Percentiles rank a stretch among this genome's conserved stretches.
phyloP scores from a whole-genome alignment of 2,797 vertebrate species.

The Diceros bicornis region DNA sequence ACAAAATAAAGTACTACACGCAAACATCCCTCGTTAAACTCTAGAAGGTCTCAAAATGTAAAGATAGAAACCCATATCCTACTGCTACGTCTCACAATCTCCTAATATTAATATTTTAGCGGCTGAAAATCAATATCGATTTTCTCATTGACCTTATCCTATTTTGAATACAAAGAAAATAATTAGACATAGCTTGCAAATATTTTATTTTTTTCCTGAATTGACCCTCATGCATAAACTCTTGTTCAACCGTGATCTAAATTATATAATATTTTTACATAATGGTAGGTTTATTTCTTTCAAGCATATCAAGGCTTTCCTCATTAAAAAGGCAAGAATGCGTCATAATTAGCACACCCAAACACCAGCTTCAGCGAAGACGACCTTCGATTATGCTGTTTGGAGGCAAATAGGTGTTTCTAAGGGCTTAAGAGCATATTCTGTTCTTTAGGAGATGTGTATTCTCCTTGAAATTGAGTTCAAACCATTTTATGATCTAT shows the following conservation, averaged over 20 bases:
- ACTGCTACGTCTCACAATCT: background rate
- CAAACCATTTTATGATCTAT: slow-evolving; percentile 15
- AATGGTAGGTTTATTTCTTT: slow-evolving; percentile 49
- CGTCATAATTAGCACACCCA: slow-evolving; percentile 49
- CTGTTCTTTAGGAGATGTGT: background rate
- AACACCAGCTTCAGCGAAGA: background rate
- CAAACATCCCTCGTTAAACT: background rate
- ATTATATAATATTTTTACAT: slow-evolving; percentile 37
- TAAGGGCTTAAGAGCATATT: background rate
- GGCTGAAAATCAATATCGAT: background rate
- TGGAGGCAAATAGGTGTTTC: background rate
- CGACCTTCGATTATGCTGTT: slow-evolving; percentile 21
- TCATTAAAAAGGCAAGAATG: slow-evolving; percentile 51
- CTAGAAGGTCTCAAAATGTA: background rate
- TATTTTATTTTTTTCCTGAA: slow-evolving; percentile 45
- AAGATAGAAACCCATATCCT: background rate
- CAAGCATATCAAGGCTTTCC: slow-evolving; percentile 22
- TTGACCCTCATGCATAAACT: slow-evolving; percentile 11
- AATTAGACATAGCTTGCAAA: slow-evolving; percentile 28
- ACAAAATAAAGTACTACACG: background rate
- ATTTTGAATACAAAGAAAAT: slow-evolving; percentile 45
- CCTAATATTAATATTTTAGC: background rate
- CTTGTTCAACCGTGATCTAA: background rate
- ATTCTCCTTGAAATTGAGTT: slow-evolving; percentile 26
- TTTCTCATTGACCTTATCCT: slow-evolving; percentile 47